A percentile compares a stretch with the other conserved stretches of the same genome.
phyloP scores from a whole-genome alignment of 2,888 invertebrate species.

The Eupeodes luniger region DNA sequence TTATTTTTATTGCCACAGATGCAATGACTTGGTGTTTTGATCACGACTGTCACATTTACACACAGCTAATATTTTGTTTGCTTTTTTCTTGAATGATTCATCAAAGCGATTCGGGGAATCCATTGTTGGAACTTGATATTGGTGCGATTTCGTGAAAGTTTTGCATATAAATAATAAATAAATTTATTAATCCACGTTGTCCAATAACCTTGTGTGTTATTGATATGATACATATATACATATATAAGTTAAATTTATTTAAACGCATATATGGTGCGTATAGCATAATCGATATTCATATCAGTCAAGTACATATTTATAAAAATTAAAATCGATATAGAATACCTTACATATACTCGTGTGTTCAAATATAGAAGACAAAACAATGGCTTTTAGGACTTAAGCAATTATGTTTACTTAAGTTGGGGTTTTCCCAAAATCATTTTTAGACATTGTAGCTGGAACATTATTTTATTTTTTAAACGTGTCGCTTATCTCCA shows the following conservation, averaged over 20 bases:
- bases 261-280: constrained; percentile 8
- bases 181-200: constrained; percentile 41
- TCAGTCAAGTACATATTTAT: neutral
- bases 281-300: neutral
- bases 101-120: constrained; percentile 65
- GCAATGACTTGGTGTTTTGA: constrained; percentile 1
- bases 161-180: constrained; percentile 45
- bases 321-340: neutral
- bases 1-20: neutral
- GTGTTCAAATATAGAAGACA: no score
- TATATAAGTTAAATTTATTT: neutral
- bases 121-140: constrained; percentile 47
- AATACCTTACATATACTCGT: no score
- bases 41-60: neutral
- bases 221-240: neutral
- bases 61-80: neutral
- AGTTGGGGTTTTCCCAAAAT: no score
- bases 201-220: constrained; percentile 45
- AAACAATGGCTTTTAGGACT: no score
- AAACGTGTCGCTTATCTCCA: no score
- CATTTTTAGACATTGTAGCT: no score
- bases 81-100: constrained; percentile 48
- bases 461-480: no score
- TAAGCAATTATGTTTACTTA: no score
- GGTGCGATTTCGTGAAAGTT: constrained; percentile 62